Evolutionary conservation across 2,113 vertebrate species (phyloP), one percentile per base, ranked within the genome.

Genomic region (Crotophaga sulcirostris): DNA sequence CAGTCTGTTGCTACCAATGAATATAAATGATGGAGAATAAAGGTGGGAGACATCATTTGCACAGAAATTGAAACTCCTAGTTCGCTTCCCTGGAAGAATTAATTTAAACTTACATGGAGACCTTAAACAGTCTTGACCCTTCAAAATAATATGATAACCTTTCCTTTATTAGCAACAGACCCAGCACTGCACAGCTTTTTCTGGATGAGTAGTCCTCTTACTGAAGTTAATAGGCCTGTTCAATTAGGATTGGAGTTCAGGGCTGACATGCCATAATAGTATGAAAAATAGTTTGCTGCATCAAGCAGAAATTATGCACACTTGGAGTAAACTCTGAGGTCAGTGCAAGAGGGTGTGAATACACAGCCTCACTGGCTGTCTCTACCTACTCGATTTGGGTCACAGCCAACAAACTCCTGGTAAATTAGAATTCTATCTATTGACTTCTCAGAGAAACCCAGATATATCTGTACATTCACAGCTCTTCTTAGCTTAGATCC

Each of bases 261-360:
- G 34, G 49, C 13, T 94, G n/a, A 76, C 36, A 60, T 52, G 67
- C 49, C 5, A 0, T 36, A 89, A 49, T 9, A 72, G 16, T 38
- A 73, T 40, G 60, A 96, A 70, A 92, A 93, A 90, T 10, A 79
- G 60, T 56, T 87, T 91, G 80, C 77, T 89, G 42, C 64, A 87
- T 84, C 64, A 94, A 92, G 84, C 56, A 87, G 83, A 94, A 95
- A 75, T 95, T 92, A 87, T 44, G 51, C 0, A 0, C 36, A 78
- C 52, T 28, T 81, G 40, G 14, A 29, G 16, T 52, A 84, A 93
- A 62, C n/a, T 68, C 73, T 1, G 19, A 86, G 60, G 84, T 90
- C 89, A 77, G 56, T 23, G 42, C 51, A 86, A 52, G 73, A 67
- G 21, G 3, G 34, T 68, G 13, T 84, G 60, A 89, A 86, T 59